Evolutionary conservation across 23 tunicate genomes (phyloP), one percentile per base, ranked within the genome.

Genomic region (Trididemnum miniatum): DNA sequence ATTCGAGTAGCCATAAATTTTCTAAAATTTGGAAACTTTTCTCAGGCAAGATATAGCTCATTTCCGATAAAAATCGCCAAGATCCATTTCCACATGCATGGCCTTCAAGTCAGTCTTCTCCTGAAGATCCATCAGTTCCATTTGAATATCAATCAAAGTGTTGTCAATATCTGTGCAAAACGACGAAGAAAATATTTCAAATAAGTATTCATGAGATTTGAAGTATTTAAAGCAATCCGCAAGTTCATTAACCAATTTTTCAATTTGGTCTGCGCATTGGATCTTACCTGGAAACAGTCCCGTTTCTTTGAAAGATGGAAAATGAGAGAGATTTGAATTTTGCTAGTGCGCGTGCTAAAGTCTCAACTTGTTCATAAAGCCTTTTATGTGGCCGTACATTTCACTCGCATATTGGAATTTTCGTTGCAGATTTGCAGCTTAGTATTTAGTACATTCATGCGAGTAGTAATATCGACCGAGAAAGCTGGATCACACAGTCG

Each of bases 171-270:
- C 79, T 67, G 84, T 80, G 78, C 67, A 25, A 60, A 80, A 80
- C 35, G 79, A 29, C 15, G 84, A 80, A 66, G 84, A 80, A 39
- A 71, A 82, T 82, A 82, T 82, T 22, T 82, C 86, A 82, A 82
- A 82, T 79, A 82, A 72, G 72, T 82, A 80, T 72, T 82, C 86
- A 49, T 82, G 80, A 36, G 86, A 82, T 82, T 82, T 82, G 65
- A 82, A 82, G 86, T 82, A 79, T 60, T 80, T 80, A 71, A 80
- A 67, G 59, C 84, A 54, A 65, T 26, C 54, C 77, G 36, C 67
- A 80, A 80, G 67, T 67, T 80, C 84, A 82, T 50, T 25, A 81
- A 82, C 40, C 38, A 82, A 73, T 31, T 80, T 80, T 80, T 80
- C 52, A 80, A 80, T 79, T 80, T 78, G 82, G 22, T 59, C 82